These are phyloP conservation scores for Argyresthia albistria DNA, from an alignment of 2,888 invertebrate species.

Conservation along the genomic window DNA sequence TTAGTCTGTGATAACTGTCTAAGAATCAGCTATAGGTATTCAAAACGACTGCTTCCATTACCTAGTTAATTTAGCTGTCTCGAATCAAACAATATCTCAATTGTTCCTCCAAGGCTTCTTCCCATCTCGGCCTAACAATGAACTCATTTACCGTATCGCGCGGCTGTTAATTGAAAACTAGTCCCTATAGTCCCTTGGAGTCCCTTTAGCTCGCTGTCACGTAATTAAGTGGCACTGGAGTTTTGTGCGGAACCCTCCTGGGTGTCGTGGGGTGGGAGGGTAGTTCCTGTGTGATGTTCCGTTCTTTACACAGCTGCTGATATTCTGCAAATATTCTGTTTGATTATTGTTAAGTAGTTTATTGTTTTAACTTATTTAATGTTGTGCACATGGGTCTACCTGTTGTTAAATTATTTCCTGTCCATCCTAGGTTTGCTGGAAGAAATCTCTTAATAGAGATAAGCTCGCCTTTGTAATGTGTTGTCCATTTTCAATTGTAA, in stretches of 20 bases:
- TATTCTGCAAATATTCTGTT: background rate
- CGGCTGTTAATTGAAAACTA: conserved; percentile 56
- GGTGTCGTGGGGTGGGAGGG: conserved; percentile 20
- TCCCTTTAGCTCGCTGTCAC: conserved; percentile 15
- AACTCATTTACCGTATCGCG: background rate
- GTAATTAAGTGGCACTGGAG: conserved; percentile 64
- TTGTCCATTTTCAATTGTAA: too few relatives aligned
- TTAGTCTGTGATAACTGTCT: background rate
- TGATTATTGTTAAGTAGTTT: background rate
- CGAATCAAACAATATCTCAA: background rate
- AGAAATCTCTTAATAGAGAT: too few relatives aligned
- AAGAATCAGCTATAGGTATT: background rate
- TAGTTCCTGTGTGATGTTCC: conserved; percentile 20
- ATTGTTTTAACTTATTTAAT: too few relatives aligned
- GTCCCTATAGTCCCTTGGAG: conserved; percentile 30
- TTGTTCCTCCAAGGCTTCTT: background rate
- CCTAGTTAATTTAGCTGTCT: background rate
- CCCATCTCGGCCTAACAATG: background rate
- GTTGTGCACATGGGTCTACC: too few relatives aligned
- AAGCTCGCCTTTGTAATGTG: too few relatives aligned
- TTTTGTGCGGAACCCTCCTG: conserved; percentile 45
- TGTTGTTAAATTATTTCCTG: too few relatives aligned
- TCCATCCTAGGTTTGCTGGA: too few relatives aligned
- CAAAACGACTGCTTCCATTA: background rate
- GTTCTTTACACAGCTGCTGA: background rate